phyloP scores from a whole-genome alignment of 2,888 invertebrate species.

The Eretmocerus hayati region DNA sequence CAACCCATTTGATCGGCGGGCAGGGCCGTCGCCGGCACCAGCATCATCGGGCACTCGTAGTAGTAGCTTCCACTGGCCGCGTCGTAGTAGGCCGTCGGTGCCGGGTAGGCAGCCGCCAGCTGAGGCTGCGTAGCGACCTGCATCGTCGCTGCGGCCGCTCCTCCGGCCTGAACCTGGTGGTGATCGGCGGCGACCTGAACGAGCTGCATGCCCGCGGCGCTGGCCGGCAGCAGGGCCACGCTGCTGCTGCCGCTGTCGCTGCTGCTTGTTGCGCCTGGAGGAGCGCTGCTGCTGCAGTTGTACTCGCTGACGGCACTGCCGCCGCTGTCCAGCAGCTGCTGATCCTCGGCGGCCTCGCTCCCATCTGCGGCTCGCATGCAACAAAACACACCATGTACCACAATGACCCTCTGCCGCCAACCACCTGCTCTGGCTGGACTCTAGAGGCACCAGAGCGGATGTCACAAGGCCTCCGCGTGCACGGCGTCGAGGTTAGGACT shows the following conservation, averaged over 20 bases:
- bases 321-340: constrained; percentile 37
- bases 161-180: constrained; percentile 24
- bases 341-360: constrained; percentile 44
- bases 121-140: too few species aligned
- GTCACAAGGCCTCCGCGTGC: too few species aligned
- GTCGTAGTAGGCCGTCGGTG: constrained; percentile 40
- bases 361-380: constrained; percentile 33
- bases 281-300: constrained; percentile 15
- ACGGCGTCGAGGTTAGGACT: too few species aligned
- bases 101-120: too few species aligned
- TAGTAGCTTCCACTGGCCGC: constrained; percentile 41
- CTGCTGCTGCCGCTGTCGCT: neutral
- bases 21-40: constrained; percentile 43
- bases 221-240: neutral
- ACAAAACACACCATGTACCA: too few species aligned
- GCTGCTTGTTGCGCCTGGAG: too few species aligned
- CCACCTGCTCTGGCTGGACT: too few species aligned
- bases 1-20: constrained; percentile 31
- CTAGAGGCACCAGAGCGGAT: too few species aligned
- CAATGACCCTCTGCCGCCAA: too few species aligned
- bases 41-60: constrained; percentile 44
- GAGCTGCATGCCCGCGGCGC: neutral
- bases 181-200: too few species aligned
- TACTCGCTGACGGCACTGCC: neutral
- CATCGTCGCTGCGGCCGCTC: constrained; percentile 28